Evolutionary conservation across 1,140 invertebrate genomes (phyloP).

Genomic region (Caenorhabditis inopinata): DNA sequence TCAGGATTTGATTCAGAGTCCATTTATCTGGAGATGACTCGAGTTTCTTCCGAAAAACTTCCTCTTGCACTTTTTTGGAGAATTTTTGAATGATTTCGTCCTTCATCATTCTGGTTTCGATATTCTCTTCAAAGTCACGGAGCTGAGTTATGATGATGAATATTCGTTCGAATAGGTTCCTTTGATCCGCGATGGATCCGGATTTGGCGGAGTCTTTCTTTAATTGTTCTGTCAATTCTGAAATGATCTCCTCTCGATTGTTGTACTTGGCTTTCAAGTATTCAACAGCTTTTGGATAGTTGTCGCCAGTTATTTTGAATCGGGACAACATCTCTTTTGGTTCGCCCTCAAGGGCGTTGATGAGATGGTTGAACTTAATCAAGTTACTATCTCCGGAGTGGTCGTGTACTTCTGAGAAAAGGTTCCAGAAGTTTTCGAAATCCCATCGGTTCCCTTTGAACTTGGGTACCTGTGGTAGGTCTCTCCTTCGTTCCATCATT

Average conservation of each 20-base stretch:
- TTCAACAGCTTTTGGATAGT: neutral
- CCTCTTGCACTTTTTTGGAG: neutral
- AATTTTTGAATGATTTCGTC: neutral
- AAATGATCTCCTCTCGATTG: neutral
- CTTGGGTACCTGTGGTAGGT: too few relatives aligned
- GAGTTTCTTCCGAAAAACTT: neutral
- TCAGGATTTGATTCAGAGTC: neutral
- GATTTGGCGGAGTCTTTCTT: neutral
- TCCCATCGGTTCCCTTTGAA: too few relatives aligned
- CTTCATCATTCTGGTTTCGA: neutral
- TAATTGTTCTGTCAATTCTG: neutral
- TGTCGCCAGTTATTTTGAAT: neutral
- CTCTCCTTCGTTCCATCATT: too few relatives aligned
- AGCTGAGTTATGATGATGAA: neutral
- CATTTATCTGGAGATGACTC: too few relatives aligned
- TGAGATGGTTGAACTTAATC: neutral
- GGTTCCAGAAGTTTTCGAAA: too few relatives aligned
- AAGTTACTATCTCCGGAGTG: too few relatives aligned
- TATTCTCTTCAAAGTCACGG: neutral
- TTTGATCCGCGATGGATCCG: neutral
- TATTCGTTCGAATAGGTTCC: neutral
- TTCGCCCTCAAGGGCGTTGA: neutral
- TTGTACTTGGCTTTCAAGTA: neutral
- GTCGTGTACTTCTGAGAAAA: too few relatives aligned
- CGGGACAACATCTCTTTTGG: neutral